These are phyloP conservation scores for Endotricha flammealis DNA, from an alignment of 2,888 invertebrate species.

Conservation along the genomic window DNA sequence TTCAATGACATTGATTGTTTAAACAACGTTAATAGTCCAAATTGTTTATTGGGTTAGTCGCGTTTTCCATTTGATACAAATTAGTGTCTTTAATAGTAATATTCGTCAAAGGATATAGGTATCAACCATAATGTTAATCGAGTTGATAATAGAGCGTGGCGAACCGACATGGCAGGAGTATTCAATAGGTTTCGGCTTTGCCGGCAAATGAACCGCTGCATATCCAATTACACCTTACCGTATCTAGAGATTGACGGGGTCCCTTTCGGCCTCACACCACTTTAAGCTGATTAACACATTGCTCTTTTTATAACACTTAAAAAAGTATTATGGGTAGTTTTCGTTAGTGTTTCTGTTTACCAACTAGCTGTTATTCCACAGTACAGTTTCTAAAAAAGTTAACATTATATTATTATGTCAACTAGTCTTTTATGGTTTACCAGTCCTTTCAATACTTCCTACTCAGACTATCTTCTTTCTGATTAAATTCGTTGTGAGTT, in stretches of 20 bases:
- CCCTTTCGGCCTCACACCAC: slow-evolving; percentile 35
- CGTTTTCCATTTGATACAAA: too few species aligned
- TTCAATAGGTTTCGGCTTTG: slow-evolving; percentile 51
- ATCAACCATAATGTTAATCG: slow-evolving; percentile 29
- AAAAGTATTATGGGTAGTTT: too few species aligned
- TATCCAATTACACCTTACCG: slow-evolving; percentile 52
- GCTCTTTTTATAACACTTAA: slow-evolving; percentile 32
- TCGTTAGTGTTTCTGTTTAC: too few species aligned
- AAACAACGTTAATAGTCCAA: slow-evolving; percentile 21
- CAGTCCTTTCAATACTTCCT: too few species aligned
- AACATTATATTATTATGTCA: too few species aligned
- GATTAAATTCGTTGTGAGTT: too few species aligned
- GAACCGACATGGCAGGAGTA: slow-evolving; percentile 36
- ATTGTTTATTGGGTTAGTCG: slow-evolving; percentile 21
- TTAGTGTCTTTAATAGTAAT: too few species aligned
- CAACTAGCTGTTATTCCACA: too few species aligned
- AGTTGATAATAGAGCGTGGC: slow-evolving; percentile 28
- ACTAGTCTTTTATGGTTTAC: too few species aligned
- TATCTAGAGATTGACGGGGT: slow-evolving; percentile 25
- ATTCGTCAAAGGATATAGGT: too few species aligned
- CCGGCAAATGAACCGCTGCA: slow-evolving; percentile 45
- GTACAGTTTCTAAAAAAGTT: too few species aligned
- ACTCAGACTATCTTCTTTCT: too few species aligned
- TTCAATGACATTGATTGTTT: slow-evolving; percentile 43
- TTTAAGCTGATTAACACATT: slow-evolving; percentile 47